Conservation (phyloP, 2,797 vertebrate genomes). For the Garrulus glandarius region DNA sequence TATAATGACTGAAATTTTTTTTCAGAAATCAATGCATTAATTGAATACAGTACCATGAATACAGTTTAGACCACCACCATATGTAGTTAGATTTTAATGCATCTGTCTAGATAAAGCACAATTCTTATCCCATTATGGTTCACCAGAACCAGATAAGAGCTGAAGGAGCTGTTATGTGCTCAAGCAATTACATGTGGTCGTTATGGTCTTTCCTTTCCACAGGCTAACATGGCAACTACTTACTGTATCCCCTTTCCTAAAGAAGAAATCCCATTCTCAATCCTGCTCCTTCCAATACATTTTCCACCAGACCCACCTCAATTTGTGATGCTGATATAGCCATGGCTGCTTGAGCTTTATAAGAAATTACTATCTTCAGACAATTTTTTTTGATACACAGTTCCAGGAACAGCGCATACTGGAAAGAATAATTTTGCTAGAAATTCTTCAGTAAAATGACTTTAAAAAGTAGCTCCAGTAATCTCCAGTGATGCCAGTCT, state of each 20-base stretch:
- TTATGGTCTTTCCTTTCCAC: background rate
- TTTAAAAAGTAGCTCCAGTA: background rate
- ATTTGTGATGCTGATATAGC: background rate
- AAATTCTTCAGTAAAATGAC: background rate
- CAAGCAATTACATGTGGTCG: background rate
- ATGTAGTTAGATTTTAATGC: background rate
- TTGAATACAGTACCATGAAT: background rate
- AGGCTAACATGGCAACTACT: accelerated
- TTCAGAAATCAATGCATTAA: background rate
- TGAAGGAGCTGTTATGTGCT: background rate
- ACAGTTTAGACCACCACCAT: background rate
- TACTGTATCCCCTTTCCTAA: background rate
- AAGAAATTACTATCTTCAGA: background rate
- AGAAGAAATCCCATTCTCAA: background rate
- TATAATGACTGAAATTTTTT: background rate
- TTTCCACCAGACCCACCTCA: too few species aligned
- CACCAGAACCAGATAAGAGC: background rate
- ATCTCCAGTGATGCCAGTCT: background rate
- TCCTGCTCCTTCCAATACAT: background rate
- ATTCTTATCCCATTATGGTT: background rate
- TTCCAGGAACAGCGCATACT: background rate
- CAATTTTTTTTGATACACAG: background rate
- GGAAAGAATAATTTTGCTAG: background rate
- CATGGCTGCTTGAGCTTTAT: background rate
- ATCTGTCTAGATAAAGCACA: background rate